phyloP scores from a whole-genome alignment of 2,797 vertebrate genomes.

The Hozukius guyotensis region DNA sequence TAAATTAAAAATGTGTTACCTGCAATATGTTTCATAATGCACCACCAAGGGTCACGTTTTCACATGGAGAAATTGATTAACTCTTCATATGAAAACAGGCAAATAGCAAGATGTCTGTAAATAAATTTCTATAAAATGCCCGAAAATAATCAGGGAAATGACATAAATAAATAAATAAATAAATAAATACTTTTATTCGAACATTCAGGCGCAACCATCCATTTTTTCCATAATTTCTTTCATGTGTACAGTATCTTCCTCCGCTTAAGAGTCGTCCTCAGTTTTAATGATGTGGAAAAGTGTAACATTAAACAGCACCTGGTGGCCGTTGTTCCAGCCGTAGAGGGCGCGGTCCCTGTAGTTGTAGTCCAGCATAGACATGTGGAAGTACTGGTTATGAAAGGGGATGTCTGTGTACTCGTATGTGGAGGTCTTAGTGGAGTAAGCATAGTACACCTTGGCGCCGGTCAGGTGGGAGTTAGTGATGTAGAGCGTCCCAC shows the following conservation, averaged over 20 bases:
- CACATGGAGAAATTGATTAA: neutral
- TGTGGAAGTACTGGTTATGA: constrained; percentile 99
- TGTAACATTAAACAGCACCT: constrained; percentile 97
- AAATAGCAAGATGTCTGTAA: constrained; percentile 5
- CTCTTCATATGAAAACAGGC: constrained; percentile 3
- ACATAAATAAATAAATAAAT: constrained; percentile 25
- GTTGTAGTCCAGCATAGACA: constrained; percentile 99
- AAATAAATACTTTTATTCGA: constrained; percentile 47
- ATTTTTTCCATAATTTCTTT: neutral
- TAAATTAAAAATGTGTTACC: constrained; percentile 4
- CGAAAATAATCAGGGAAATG: neutral
- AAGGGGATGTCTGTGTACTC: constrained; percentile 99
- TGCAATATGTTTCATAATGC: constrained; percentile 3
- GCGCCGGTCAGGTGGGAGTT: constrained; percentile 98
- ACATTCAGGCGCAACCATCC: constrained; percentile 54
- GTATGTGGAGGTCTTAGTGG: constrained; percentile 95
- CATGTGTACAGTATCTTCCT: neutral
- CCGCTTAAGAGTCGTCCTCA: constrained; percentile 90
- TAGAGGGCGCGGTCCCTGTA: constrained; percentile 95
- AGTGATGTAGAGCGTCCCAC: constrained; percentile 96
- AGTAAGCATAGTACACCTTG: constrained; percentile 98
- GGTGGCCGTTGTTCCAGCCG: constrained; percentile 99
- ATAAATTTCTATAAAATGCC: neutral
- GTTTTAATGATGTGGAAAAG: constrained; percentile 99
- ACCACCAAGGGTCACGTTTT: neutral